These are phyloP conservation scores for Hetaerina titia DNA, from an alignment of 2,888 invertebrate genomes.

Conservation along the genomic window DNA sequence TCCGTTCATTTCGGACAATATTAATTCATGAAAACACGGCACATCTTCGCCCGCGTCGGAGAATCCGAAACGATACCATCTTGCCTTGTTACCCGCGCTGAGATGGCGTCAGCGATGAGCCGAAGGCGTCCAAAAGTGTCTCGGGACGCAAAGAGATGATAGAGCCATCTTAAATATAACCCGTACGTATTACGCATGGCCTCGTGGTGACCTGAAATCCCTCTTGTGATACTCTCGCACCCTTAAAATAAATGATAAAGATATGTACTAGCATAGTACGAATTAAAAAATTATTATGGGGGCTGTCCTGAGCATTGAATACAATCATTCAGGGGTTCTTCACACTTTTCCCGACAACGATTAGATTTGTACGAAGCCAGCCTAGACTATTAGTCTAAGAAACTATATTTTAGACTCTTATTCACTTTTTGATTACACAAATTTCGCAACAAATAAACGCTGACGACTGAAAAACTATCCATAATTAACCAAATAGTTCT, in stretches of 20 bases:
- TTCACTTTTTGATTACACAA: no score
- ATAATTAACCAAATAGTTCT: no score
- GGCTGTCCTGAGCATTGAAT: no score
- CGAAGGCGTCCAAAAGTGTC: background rate
- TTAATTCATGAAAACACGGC: background rate
- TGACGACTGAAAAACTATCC: no score
- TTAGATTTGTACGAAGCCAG: no score
- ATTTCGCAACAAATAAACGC: no score
- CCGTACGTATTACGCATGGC: background rate
- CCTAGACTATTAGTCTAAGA: no score
- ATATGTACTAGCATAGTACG: no score
- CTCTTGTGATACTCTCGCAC: background rate
- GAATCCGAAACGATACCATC: constrained; percentile 25
- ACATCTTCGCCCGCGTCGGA: background rate
- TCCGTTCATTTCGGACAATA: background rate
- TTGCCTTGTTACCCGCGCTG: background rate
- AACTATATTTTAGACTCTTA: no score
- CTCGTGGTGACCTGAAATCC: background rate
- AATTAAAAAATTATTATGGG: no score
- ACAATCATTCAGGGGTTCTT: no score
- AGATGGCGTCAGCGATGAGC: background rate
- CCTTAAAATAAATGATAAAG: background rate
- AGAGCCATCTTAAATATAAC: constrained; percentile 27
- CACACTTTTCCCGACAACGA: no score
- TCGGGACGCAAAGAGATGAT: background rate